Base-by-base conservation (phyloP, 2,113 vertebrate genomes). In the Notothenia coriiceps region DNA sequence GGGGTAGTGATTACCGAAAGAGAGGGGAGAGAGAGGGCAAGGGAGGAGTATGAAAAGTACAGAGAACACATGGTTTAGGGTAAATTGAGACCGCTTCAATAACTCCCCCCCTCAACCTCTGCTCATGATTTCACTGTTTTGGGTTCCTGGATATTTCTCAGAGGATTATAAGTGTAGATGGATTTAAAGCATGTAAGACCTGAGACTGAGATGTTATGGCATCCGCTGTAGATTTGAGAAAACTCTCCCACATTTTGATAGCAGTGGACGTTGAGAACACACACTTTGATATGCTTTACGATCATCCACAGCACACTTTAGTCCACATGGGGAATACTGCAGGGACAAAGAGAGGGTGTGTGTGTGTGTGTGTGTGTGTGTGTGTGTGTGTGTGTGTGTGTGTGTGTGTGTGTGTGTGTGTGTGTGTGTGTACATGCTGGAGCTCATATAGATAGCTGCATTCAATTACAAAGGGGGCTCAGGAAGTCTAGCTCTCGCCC, bases 401-500 rank as follows among this genome's bases (percentile, higher is more conserved):
- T 29, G 80, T 62, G 29, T 76, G 84, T 50, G 80, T 62, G 29
- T 73, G 84, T 50, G 78, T 62, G 29, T 73, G 84, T 50, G 80
- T 51, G 49, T 35, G 63, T 40, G n/a, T 43, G n/a, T 44, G 59
- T 29, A 57, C 25, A 81, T 52, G 73, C 82, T 6, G 8, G 40
- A 6, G 73, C 54, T 79, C 55, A 12, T 82, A 76, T 65, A 72
- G 82, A 87, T 83, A 83, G 75, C 91, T 89, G 91, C 80, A 83
- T 91, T 89, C 82, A 87, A 85, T 93, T 86, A 86, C 80, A 91
- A 88, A 89, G 35, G 52, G 46, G 70, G 50, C 67, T 90, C 29
- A 79, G 83, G 85, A 92, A 90, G 82, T 74, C 70, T 62, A 82
- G 47, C 74, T 22, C 63, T 72, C 29, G 10, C 47, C 84, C 88